A percentile compares a stretch with the other conserved stretches of the same genome.
Conservation (phyloP, 2,113 vertebrate genomes). For the Eulemur rufifrons region DNA sequence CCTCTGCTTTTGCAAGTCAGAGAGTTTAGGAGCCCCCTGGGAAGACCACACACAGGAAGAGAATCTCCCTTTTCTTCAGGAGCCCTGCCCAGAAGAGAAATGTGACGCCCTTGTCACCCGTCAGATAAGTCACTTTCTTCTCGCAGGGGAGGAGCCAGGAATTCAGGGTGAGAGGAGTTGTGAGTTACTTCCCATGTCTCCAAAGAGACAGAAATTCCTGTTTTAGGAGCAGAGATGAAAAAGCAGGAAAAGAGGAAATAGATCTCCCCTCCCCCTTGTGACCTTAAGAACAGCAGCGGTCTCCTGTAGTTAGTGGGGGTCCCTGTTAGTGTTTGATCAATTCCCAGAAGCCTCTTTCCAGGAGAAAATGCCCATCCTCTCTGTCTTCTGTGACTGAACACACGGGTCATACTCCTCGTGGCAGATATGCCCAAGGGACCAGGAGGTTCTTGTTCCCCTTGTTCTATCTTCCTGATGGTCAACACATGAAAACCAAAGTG, state of each 20-base stretch:
- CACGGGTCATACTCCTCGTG: neutral
- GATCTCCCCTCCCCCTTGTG: accelerated
- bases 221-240: neutral
- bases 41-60: neutral
- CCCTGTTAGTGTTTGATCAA: neutral
- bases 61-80: neutral
- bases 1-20: neutral
- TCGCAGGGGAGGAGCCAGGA: neutral
- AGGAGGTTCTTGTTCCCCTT: accelerated
- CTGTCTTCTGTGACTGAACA: neutral
- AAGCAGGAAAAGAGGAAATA: neutral
- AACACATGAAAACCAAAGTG: neutral
- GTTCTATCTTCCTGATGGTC: neutral
- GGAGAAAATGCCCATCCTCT: neutral
- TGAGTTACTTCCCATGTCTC: neutral
- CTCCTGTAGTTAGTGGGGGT: neutral
- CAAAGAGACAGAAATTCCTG: neutral
- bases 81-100: neutral
- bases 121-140: neutral
- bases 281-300: neutral
- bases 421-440: neutral
- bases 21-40: neutral
- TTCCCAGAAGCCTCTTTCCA: neutral
- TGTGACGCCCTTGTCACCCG: neutral
- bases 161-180: neutral